These are phyloP conservation scores for Hypolimnas misippus DNA, from an alignment of 2,888 invertebrate species.

Conservation along the genomic window DNA sequence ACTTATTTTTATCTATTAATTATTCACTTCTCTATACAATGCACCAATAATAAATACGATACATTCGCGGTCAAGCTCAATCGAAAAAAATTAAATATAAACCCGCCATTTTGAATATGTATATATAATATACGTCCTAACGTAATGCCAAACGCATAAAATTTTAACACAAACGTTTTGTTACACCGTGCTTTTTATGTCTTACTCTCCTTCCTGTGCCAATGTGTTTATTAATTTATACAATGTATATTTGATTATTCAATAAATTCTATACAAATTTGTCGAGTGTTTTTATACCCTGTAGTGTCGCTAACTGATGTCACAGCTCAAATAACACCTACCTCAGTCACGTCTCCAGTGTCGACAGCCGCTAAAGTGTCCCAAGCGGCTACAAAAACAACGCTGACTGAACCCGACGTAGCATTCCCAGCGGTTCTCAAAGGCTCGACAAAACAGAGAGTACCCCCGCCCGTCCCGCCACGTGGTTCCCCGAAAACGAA, in stretches of 20 bases:
- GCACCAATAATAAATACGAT: constrained; percentile 77
- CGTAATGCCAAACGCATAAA: constrained; percentile 58
- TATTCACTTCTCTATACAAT: constrained; percentile 54
- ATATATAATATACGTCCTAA: constrained; percentile 48
- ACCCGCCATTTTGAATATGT: constrained; percentile 78
- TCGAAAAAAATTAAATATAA: constrained; percentile 80
- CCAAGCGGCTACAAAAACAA: constrained; percentile 61
- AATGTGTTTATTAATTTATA: constrained; percentile 56
- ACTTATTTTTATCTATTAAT: constrained; percentile 49
- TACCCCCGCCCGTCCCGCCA: constrained; percentile 95
- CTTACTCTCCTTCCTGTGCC: constrained; percentile 48
- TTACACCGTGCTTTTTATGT: constrained; percentile 48
- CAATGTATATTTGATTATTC: constrained; percentile 56
- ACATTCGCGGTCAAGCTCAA: constrained; percentile 79
- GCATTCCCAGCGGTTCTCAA: constrained; percentile 91
- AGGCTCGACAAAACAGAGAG: constrained; percentile 88
- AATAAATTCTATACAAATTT: constrained; percentile 58
- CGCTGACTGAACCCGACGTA: constrained; percentile 78
- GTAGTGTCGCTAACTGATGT: constrained; percentile 83
- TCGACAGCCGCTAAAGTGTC: constrained; percentile 69
- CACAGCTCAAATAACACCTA: constrained; percentile 80
- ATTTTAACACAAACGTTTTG: constrained; percentile 63
- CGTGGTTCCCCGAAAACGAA: constrained; percentile 89
- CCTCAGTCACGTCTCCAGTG: constrained; percentile 76
- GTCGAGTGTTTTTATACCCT: constrained; percentile 49